Evolutionary conservation across 2,113 vertebrate species (phyloP).

Genomic region (Brachypteracias leptosomus): DNA sequence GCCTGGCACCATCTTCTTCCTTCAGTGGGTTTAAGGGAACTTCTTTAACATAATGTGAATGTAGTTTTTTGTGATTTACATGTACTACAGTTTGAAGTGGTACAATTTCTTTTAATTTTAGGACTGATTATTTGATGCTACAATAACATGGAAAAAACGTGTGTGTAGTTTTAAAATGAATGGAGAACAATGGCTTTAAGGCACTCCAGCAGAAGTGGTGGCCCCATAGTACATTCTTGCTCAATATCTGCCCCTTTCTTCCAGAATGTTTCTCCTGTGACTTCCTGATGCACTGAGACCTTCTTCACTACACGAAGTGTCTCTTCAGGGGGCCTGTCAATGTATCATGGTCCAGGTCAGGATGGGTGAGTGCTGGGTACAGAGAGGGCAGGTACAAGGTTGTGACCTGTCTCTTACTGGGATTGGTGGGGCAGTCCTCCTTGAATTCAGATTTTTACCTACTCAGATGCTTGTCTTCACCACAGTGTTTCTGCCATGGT

Average conservation of each 20-base stretch:
- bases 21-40: conserved; percentile 33
- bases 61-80: conserved; percentile 34
- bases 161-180: conserved; percentile 23
- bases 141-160: conserved; percentile 16
- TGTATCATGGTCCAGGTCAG: not conserved
- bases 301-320: not conserved
- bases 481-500: not conserved
- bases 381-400: not conserved
- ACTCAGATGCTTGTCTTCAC: not conserved
- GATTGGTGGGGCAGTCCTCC: not conserved
- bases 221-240: not conserved
- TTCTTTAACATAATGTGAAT: conserved; percentile 37
- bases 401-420: not conserved
- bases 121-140: conserved; percentile 28
- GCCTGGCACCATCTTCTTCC: not conserved
- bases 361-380: not conserved
- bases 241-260: not conserved
- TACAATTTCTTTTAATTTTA: conserved; percentile 21
- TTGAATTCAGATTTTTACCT: not conserved
- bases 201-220: not conserved
- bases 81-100: conserved; percentile 21
- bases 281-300: not conserved
- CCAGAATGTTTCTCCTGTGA: not conserved
- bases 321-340: not conserved
- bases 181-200: not conserved